Evolutionary conservation across 2,797 vertebrate genomes (phyloP).

Genomic region (Schizopygopsis malacanthus): DNA sequence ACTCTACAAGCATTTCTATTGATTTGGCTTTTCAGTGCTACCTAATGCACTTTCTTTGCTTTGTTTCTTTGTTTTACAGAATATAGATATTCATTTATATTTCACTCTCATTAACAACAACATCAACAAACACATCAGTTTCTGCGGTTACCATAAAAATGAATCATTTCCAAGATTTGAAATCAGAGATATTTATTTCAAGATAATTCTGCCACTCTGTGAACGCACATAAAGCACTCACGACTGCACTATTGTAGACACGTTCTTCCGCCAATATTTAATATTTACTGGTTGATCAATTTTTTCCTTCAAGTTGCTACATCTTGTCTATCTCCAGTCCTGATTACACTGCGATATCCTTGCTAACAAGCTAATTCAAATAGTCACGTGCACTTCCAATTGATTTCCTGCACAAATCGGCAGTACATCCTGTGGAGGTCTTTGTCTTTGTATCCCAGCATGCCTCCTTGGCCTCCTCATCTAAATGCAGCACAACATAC

Average conservation of each 20-base stretch:
- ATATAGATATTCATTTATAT: too few species aligned
- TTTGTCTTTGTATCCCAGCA: constrained; percentile 7
- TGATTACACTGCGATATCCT: neutral
- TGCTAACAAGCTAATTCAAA: neutral
- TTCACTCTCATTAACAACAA: neutral
- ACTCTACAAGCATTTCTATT: neutral
- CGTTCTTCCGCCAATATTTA: neutral
- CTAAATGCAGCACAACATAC: neutral
- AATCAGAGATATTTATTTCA: neutral
- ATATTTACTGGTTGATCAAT: neutral
- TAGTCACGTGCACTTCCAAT: neutral
- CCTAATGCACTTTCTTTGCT: neutral
- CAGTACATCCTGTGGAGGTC: neutral
- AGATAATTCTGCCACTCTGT: neutral
- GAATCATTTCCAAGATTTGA: neutral
- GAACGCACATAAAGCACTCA: neutral
- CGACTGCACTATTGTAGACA: neutral
- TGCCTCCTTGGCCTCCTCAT: constrained; percentile 1
- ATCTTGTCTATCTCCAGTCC: neutral
- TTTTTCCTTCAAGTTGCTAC: neutral
- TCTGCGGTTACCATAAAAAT: too few species aligned
- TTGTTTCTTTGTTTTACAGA: too few species aligned
- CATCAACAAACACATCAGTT: neutral
- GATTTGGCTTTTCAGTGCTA: neutral
- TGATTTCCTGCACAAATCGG: neutral